Evolutionary conservation across 2,113 vertebrate genomes (phyloP), one percentile per base, ranked within the genome.

Genomic region (Antennarius striatus): DNA sequence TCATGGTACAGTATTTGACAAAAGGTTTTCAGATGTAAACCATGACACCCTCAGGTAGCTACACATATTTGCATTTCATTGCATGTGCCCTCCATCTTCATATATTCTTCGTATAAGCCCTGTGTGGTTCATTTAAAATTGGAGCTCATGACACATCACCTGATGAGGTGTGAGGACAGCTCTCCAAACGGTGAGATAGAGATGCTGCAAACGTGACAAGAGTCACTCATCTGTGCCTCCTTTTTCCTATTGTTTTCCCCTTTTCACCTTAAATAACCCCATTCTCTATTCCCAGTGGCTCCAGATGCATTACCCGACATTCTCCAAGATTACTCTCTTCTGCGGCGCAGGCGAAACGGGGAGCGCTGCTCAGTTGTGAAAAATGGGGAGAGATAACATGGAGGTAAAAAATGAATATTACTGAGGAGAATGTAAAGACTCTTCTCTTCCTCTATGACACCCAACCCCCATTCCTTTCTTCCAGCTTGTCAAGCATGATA

Each of bases 401-500:
- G 22, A 22, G 1, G 22, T 22, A 22, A 22, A 22, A 22, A 22
- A 22, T 22, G 22, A 22, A 1, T 22, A 22, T 22, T 51, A 51
- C 57, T 42, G 46, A 17, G 16, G 17, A 13, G 64, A 61, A 45
- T 49, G 17, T 46, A 51, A 16, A 63, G 58, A 42, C 6, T 48
- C 10, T 28, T 22, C 30, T 58, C 40, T 54, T 60, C 12, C 29
- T 9, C 28, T 5, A 2, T 49, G 50, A 52, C 73, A 52, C 56
- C 39, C 49, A 15, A 7, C 42, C 63, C 70, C 40, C 28, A 42
- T 30, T 58, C 7, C 68, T 49, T 22, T 58, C 74, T 82, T 68
- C 68, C 22, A 6, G 66, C 73, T 52, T 55, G 73, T 85, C 74
- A 74, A 68, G 71, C 56, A 64, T 63, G 60, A 80, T 81, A 63